phyloP scores from a whole-genome alignment of 1,140 invertebrate genomes.

The Drosophila kepulauana region DNA sequence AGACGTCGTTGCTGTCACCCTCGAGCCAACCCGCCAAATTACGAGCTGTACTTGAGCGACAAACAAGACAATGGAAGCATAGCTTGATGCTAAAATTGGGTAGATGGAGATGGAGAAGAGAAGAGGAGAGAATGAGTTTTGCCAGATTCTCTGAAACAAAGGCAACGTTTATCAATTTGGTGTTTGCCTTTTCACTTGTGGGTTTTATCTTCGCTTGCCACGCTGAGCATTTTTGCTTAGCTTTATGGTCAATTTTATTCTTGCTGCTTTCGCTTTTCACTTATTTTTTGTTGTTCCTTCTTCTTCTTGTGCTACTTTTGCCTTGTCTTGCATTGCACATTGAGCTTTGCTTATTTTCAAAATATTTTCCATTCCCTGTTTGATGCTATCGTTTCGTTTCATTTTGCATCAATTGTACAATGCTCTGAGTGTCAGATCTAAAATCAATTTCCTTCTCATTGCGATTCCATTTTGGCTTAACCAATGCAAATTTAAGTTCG shows the following conservation, averaged over 20 bases:
- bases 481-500: not conserved
- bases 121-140: not conserved
- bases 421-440: constrained; percentile 49
- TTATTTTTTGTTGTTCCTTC: constrained; percentile 21
- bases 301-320: constrained; percentile 1
- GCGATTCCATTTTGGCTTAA: not conserved
- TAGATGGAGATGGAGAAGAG: not conserved
- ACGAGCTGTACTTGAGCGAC: constrained; percentile 48
- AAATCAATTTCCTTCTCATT: constrained; percentile 51
- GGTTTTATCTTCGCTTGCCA: constrained; percentile 54
- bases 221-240: constrained; percentile 43
- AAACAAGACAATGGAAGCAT: constrained; percentile 10
- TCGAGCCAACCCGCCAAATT: constrained; percentile 49
- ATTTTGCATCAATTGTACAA: constrained; percentile 57
- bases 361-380: constrained; percentile 48
- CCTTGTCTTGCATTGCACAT: constrained; percentile 22
- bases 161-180: constrained; percentile 70
- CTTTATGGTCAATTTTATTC: constrained; percentile 73
- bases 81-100: not conserved
- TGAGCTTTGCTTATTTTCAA: constrained; percentile 48
- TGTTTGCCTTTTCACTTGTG: constrained; percentile 61
- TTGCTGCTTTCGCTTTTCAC: constrained; percentile 51
- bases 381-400: constrained; percentile 66
- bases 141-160: constrained; percentile 53
- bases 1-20: constrained; percentile 14